Evolutionary conservation across 2,113 vertebrate species (phyloP).

Genomic region (Tursiops truncatus): DNA sequence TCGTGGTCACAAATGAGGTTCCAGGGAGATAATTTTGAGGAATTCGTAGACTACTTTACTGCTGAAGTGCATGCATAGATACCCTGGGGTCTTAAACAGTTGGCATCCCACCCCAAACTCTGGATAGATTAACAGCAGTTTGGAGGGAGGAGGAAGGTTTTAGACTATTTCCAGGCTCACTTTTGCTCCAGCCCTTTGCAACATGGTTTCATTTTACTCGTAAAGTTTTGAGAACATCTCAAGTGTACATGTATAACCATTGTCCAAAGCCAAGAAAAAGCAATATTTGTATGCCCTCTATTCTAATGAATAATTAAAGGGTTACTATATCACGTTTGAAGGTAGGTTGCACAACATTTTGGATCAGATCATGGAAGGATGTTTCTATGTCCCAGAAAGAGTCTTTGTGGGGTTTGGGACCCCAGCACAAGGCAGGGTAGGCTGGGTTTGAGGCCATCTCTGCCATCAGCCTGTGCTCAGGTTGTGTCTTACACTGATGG

Average conservation of each 20-base stretch:
- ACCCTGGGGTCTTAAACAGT: background rate
- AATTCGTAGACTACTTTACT: constrained; percentile 28
- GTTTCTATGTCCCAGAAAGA: background rate
- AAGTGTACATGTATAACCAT: constrained; percentile 2
- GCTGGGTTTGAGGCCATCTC: constrained; percentile 32
- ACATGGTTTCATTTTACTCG: background rate
- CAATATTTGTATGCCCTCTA: background rate
- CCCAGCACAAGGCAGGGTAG: background rate
- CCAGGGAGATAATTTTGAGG: constrained; percentile 32
- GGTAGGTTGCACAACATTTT: background rate
- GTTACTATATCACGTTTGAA: background rate
- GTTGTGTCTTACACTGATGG: constrained; percentile 53
- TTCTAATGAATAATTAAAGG: background rate
- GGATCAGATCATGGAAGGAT: background rate
- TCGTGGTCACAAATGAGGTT: background rate
- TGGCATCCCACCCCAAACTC: background rate
- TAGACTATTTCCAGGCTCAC: background rate
- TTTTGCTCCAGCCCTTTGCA: background rate
- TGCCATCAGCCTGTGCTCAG: constrained; percentile 41
- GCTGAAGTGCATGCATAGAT: background rate
- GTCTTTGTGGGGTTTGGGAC: background rate
- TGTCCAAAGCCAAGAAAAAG: background rate
- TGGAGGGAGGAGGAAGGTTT: background rate
- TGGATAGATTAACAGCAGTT: background rate
- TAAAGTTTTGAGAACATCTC: background rate